Conservation (phyloP, 2,113 vertebrate species). For the Motacilla alba region DNA sequence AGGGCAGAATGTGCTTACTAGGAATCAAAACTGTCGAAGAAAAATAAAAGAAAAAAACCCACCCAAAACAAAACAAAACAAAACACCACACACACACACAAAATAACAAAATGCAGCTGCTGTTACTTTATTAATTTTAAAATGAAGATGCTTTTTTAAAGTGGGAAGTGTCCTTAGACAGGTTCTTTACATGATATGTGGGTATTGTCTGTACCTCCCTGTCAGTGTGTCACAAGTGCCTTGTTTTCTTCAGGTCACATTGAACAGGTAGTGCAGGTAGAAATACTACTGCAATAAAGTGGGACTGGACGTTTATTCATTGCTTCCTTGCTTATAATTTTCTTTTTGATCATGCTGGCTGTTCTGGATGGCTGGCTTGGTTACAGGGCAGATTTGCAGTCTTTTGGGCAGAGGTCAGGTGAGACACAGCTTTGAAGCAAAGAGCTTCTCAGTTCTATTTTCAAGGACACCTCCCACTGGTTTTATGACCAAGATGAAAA, state of each 20-base stretch:
- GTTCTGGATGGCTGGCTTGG: not conserved
- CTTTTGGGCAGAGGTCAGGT: not conserved
- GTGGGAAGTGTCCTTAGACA: not conserved
- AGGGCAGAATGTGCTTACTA: not conserved
- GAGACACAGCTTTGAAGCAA: not conserved
- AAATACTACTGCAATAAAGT: not conserved
- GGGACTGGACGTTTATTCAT: not conserved
- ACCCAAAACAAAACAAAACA: not conserved
- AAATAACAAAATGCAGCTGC: not conserved
- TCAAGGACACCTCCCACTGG: not conserved
- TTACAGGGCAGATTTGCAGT: not conserved
- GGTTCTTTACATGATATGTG: not conserved
- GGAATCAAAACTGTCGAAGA: not conserved
- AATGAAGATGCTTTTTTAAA: not conserved
- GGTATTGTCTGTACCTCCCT: not conserved
- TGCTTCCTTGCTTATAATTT: not conserved
- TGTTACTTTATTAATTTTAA: not conserved
- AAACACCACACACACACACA: not conserved
- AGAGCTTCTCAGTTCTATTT: not conserved
- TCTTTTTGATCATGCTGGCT: not conserved
- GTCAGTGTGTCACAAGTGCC: not conserved
- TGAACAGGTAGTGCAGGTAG: not conserved
- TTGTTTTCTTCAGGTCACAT: not conserved
- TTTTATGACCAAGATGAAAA: not conserved
- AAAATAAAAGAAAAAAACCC: fast-evolving